Evolutionary conservation across 2,888 invertebrate species (phyloP).

Genomic region (Eurois occulta): DNA sequence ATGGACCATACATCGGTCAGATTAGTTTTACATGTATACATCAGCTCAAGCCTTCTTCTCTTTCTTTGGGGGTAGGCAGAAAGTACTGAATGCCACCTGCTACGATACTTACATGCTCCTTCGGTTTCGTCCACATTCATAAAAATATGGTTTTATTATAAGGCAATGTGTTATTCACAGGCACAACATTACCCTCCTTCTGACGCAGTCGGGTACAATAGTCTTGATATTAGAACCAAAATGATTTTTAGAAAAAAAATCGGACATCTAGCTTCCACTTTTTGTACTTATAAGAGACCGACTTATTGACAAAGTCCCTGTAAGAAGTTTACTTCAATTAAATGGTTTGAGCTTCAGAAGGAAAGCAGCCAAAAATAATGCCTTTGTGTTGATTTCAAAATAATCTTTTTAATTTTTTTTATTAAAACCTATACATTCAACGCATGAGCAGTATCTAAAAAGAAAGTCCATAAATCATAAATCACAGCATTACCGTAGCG

Average conservation of each 20-base stretch:
- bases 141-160: background rate
- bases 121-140: background rate
- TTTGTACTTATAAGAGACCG: background rate
- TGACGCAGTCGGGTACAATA: no score
- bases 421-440: background rate
- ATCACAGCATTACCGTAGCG: constrained; percentile 53
- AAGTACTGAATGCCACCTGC: background rate
- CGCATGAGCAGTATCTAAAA: constrained; percentile 44
- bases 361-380: background rate
- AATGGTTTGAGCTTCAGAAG: background rate
- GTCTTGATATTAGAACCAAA: background rate
- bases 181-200: no score
- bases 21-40: background rate
- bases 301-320: background rate
- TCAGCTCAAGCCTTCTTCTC: background rate
- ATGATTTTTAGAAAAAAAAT: background rate
- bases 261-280: background rate
- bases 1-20: background rate
- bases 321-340: background rate
- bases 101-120: background rate
- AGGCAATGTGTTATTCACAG: background rate
- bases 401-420: background rate
- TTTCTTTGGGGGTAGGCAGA: background rate
- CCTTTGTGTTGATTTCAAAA: background rate
- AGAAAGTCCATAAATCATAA: constrained; percentile 68